A percentile compares a stretch with the other conserved stretches of the same genome.
Conservation (phyloP, 2,888 invertebrate genomes). For the Caenorhabditis afra region DNA sequence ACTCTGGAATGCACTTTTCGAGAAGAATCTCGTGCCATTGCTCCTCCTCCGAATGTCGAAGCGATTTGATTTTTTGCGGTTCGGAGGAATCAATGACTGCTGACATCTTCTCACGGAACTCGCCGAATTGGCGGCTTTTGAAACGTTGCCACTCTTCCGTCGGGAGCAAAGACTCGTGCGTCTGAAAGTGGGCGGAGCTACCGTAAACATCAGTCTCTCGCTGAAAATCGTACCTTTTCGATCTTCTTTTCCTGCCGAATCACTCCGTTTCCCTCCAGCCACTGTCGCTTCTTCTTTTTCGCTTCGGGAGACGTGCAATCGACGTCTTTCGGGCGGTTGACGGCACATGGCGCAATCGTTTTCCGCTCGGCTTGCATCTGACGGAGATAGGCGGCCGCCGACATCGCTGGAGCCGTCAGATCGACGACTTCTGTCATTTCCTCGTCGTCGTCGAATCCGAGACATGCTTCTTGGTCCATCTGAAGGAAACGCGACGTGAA, state of each 20-base stretch:
- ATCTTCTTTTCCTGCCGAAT: neutral
- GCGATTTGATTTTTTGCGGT: conserved; percentile 33
- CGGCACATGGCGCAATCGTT: conserved; percentile 6
- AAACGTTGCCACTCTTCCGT: conserved; percentile 51
- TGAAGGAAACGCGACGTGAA: too few species aligned
- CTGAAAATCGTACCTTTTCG: conserved; percentile 9
- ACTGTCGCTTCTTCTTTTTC: conserved; percentile 34
- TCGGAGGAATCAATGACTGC: neutral
- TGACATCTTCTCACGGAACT: conserved; percentile 20
- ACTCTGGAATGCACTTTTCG: conserved; percentile 58
- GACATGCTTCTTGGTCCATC: conserved; percentile 60
- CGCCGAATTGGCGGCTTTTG: conserved; percentile 54
- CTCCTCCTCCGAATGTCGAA: conserved; percentile 52
- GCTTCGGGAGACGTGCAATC: conserved; percentile 32
- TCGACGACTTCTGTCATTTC: conserved; percentile 16
- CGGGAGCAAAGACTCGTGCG: conserved; percentile 20
- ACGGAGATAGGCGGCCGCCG: conserved; percentile 40
- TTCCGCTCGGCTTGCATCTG: conserved; percentile 37
- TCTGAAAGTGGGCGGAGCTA: conserved; percentile 4
- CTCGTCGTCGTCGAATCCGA: conserved; percentile 25
- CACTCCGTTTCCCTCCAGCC: conserved; percentile 36
- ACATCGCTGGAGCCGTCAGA: conserved; percentile 21
- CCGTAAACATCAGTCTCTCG: neutral
- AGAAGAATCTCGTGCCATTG: conserved; percentile 61
- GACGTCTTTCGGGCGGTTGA: neutral